Conservation (phyloP, 2,113 vertebrate species). For the Terrapene triunguis region DNA sequence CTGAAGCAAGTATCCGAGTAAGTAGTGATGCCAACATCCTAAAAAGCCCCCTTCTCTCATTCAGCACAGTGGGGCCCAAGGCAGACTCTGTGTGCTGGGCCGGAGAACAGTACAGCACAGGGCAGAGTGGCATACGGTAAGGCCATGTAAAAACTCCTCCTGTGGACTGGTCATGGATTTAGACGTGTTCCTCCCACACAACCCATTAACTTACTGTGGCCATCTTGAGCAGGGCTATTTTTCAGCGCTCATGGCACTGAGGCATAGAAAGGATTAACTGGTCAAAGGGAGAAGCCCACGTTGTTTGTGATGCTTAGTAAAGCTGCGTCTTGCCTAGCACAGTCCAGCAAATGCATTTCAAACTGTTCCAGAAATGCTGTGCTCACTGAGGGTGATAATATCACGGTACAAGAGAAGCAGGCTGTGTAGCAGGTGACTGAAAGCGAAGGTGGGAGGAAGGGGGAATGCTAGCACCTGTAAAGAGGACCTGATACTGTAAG, state of each 20-base stretch:
- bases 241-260: background rate
- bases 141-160: background rate
- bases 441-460: background rate
- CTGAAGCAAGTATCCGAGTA: background rate
- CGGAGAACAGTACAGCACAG: background rate
- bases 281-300: background rate
- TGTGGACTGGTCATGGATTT: background rate
- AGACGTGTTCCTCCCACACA: background rate
- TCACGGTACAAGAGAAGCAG: background rate
- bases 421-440: background rate
- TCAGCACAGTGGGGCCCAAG: fast-evolving
- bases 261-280: background rate
- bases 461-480: background rate
- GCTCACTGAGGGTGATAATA: background rate
- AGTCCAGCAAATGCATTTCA: background rate
- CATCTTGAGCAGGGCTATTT: background rate
- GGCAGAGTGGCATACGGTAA: background rate
- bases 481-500: background rate
- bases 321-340: background rate
- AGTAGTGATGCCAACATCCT: background rate
- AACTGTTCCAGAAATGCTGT: background rate
- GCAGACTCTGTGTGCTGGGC: background rate
- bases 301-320: background rate
- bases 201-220: background rate
- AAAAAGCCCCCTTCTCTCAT: background rate